A percentile compares a stretch with the other conserved stretches of the same genome.
phyloP scores from a whole-genome alignment of 2,888 invertebrate species.

The Caradrina kadenii region DNA sequence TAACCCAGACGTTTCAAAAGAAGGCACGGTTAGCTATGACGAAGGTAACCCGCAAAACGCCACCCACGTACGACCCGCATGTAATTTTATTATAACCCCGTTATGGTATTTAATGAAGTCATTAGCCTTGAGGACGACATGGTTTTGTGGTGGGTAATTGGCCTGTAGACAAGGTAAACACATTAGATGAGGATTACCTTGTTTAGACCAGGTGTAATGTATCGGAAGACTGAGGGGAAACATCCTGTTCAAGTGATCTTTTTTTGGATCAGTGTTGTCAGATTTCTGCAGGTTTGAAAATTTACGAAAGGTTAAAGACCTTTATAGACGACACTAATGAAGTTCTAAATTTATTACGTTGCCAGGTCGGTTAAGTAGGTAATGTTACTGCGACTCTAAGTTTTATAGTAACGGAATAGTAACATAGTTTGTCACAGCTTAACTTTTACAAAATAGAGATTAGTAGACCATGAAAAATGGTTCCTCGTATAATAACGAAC shows the following conservation, averaged over 20 bases:
- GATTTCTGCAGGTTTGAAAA: too few species aligned
- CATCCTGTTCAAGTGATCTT: neutral
- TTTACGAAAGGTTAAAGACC: too few species aligned
- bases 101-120: conserved; percentile 66
- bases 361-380: too few species aligned
- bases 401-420: neutral
- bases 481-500: neutral
- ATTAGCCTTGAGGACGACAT: conserved; percentile 63
- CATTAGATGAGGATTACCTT: conserved; percentile 50
- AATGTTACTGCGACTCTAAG: too few species aligned
- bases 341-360: too few species aligned
- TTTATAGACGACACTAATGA: too few species aligned
- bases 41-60: conserved; percentile 75
- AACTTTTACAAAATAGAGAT: neutral
- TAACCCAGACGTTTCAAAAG: conserved; percentile 48
- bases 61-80: conserved; percentile 65
- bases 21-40: conserved; percentile 67
- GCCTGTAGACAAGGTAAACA: conserved; percentile 57
- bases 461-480: conserved; percentile 7
- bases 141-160: conserved; percentile 65
- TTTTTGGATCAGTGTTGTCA: neutral
- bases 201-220: conserved; percentile 50
- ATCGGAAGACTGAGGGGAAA: conserved; percentile 34
- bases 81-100: conserved; percentile 74
- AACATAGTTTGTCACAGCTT: neutral